Conservation (phyloP, 2,113 vertebrate species). For the Paramisgurnus dabryanus region DNA sequence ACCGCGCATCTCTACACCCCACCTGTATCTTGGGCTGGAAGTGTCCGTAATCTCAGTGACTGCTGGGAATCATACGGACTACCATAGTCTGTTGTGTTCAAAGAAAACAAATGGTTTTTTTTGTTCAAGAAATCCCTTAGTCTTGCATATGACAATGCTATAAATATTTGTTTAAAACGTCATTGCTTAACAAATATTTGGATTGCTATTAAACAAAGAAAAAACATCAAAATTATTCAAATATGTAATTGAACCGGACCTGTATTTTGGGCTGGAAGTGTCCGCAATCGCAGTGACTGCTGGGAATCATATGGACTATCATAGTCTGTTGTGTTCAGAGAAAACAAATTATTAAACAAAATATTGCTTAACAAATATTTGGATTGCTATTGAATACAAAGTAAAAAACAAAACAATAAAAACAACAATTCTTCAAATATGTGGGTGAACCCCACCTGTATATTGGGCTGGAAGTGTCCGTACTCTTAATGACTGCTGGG, state of each 20-base stretch:
- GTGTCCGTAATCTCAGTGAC: slow-evolving; percentile 56
- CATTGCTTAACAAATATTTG: neutral
- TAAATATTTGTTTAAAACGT: neutral
- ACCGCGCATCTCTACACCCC: too few relatives aligned
- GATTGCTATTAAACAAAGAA: too few relatives aligned
- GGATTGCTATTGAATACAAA: too few relatives aligned
- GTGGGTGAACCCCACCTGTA: neutral
- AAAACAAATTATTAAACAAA: too few relatives aligned
- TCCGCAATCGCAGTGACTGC: too few relatives aligned
- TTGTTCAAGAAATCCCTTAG: too few relatives aligned
- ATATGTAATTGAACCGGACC: neutral
- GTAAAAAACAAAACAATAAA: too few relatives aligned
- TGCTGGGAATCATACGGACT: slow-evolving; percentile 45
- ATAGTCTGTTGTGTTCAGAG: too few relatives aligned
- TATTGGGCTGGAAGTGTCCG: too few relatives aligned
- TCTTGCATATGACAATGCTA: neutral
- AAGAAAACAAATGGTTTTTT: neutral
- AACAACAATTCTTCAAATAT: neutral
- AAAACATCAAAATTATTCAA: neutral
- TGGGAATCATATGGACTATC: too few relatives aligned
- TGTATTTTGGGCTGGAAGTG: too few relatives aligned
- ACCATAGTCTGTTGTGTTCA: slow-evolving; percentile 32
- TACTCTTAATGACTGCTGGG: too few relatives aligned
- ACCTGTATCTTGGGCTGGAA: slow-evolving; percentile 44
- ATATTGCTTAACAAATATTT: neutral